Base-by-base conservation (phyloP, 2,113 vertebrate species). In the Pan paniscus region DNA sequence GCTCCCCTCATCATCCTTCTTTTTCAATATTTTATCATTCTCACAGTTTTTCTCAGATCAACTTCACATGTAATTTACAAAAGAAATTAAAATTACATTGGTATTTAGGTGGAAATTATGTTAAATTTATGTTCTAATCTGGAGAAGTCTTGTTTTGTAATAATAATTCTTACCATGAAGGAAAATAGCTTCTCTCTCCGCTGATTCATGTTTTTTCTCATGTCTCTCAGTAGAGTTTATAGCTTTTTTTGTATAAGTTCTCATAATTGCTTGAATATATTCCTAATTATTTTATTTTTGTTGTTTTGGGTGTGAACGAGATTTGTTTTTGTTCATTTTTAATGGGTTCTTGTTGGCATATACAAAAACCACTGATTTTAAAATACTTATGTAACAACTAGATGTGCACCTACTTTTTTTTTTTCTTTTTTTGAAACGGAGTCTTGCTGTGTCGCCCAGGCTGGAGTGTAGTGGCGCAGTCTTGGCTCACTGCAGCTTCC, bases 251-350 rank as follows among this genome's bases (percentile, higher is more conserved):
- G 38, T 13, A 8, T 82, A 89, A 27, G 79, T 38, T n/a, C 27
- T 93, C 35, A 48, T 84, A 84, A 89, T 78, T 82, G 32, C 68
- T 67, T 89, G 75, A 76, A 72, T 25, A 13, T 81, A 72, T 89
- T 89, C 25, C 8, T 94, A 94, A 52, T 94, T 89, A 92, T n/a
- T 76, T 67, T n/a, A 72, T 70, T 80, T 75, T 92, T 68, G 48
- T 93, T 96, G 17, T 83, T 89, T 95, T 30, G 88, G 55, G 48
- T 83, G 2, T 89, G n/a, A 75, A 89, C 83, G 50, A 75, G 38
- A 93, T 93, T 4, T 82, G 73, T 87, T 95, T 82, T 22, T 8
- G 43, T 64, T 91, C 64, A 43, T 73, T 95, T 87, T 83, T 57
- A 75, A 57, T 70, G n/a, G 11, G 8, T 93, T 92, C 80, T 87